Evolutionary conservation across 2,888 invertebrate species (phyloP), one percentile per base, ranked within the genome.

Genomic region (Microdon myrmicae): DNA sequence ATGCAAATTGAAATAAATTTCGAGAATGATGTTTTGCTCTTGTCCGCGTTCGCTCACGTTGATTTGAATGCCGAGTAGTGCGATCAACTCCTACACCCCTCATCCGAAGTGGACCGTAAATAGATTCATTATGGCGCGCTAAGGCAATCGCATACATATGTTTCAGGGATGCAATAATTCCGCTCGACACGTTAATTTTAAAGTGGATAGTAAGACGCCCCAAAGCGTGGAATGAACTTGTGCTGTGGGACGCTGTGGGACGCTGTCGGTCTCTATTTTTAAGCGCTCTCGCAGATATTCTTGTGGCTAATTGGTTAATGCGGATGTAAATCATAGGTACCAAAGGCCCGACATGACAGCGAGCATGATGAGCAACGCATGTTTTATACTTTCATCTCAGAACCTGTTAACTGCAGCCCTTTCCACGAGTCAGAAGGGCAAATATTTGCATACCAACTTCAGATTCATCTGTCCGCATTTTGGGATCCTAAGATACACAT

Each of bases 251-350:
- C 23, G 8, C 5, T 16, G 10, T 8, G 3, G 10, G 8, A 8
- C 7, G 17, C 19, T 6, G 37, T 20, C 22, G 28, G 19, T 34
- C 23, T 49, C 56, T 61, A 56, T 61, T 56, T 61, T 45, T 20
- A 56, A 17, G 37, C 9, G 28, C 43, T 56, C 49, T n/a, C 61
- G 39, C 35, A 45, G 29, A 35, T 32, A 39, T 20, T 23, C 49
- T 56, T 47, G 56, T 56, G 61, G 56, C 51, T 64, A 64, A 64
- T 64, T 56, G 61, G 56, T 51, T 64, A 64, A 64, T 64, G 41
- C 56, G 56, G 61, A 56, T 45, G 56, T 64, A 56, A 64, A 64
- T 64, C 61, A 64, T 64, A 51, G 56, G 51, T 51, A 56, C 61
- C 49, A 39, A 51, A 64, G 61, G 41, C 51, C 51, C 56, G 38